Percentiles rank a stretch among this genome's conserved stretches.
Evolutionary conservation across 2,797 vertebrate genomes (phyloP).

Genomic region (Xenopus petersii): DNA sequence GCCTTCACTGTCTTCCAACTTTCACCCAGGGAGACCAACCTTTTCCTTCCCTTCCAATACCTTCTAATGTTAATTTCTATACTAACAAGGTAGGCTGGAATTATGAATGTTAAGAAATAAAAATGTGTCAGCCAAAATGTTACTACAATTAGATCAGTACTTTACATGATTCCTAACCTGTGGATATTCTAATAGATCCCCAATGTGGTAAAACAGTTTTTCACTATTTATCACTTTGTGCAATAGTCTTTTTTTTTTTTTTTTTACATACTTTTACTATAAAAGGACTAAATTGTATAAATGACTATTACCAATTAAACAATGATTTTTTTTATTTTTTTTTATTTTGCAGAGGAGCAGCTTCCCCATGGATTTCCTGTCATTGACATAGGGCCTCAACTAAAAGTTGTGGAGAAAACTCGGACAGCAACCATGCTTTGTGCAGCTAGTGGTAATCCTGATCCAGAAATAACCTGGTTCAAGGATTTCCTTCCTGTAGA

Average conservation of each 20-base stretch:
- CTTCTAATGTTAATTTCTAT: background rate
- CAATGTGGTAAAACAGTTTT: too few species aligned
- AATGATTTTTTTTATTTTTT: background rate
- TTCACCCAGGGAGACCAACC: conserved; percentile 1
- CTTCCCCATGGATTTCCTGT: conserved; percentile 88
- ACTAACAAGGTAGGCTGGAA: background rate
- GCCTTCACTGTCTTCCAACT: background rate
- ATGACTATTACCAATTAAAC: too few species aligned
- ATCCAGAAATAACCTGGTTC: conserved; percentile 96
- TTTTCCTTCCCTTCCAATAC: too few species aligned
- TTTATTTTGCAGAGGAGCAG: conserved; percentile 83
- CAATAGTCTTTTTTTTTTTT: too few species aligned
- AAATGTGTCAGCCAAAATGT: too few species aligned
- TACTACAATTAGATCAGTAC: too few species aligned
- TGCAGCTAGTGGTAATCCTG: conserved; percentile 90
- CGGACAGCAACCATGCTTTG: conserved; percentile 96
- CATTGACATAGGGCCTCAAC: conserved; percentile 96
- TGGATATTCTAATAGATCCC: too few species aligned
- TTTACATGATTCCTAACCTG: too few species aligned
- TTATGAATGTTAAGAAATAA: background rate
- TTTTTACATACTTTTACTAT: too few species aligned
- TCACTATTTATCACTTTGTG: too few species aligned
- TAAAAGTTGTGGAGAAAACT: conserved; percentile 94
- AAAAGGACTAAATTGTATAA: too few species aligned
- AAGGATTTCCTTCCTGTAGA: conserved; percentile 97